Evolutionary conservation across 2,888 invertebrate genomes (phyloP).

Genomic region (Hemicrepidius hirtus): DNA sequence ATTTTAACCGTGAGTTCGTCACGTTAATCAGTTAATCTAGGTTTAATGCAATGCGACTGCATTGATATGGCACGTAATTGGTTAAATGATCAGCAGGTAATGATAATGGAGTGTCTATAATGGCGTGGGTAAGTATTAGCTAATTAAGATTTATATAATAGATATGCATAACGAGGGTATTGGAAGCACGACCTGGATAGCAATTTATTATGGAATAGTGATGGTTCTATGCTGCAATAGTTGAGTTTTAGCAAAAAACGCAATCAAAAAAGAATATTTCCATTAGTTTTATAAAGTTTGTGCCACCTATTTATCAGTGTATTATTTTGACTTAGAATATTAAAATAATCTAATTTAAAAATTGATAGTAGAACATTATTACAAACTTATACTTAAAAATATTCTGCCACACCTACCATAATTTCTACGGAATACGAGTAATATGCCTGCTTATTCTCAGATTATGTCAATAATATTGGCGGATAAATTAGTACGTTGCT

Average conservation of each 20-base stretch:
- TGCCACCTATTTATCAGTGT: too few species aligned
- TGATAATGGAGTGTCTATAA: constrained; percentile 68
- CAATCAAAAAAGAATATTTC: too few species aligned
- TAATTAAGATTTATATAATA: constrained; percentile 69
- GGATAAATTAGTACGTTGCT: constrained; percentile 42
- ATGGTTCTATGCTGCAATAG: too few species aligned
- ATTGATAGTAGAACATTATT: too few species aligned
- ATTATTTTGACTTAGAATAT: too few species aligned
- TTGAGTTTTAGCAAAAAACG: too few species aligned
- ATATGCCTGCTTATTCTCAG: not conserved
- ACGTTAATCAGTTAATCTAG: constrained; percentile 56
- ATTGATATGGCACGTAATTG: constrained; percentile 66
- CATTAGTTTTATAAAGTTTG: too few species aligned
- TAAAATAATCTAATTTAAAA: too few species aligned
- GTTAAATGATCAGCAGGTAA: constrained; percentile 65
- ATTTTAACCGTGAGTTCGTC: constrained; percentile 38
- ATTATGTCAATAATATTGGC: constrained; percentile 40
- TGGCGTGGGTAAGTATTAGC: constrained; percentile 65
- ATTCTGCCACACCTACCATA: too few species aligned
- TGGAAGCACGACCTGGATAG: constrained; percentile 54
- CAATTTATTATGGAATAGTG: constrained; percentile 53
- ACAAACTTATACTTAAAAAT: too few species aligned
- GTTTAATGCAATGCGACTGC: constrained; percentile 59
- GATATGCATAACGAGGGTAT: constrained; percentile 63
- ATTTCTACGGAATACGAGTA: not conserved